Evolutionary conservation across 2,797 vertebrate genomes (phyloP).

Genomic region (Onychomys torridus): DNA sequence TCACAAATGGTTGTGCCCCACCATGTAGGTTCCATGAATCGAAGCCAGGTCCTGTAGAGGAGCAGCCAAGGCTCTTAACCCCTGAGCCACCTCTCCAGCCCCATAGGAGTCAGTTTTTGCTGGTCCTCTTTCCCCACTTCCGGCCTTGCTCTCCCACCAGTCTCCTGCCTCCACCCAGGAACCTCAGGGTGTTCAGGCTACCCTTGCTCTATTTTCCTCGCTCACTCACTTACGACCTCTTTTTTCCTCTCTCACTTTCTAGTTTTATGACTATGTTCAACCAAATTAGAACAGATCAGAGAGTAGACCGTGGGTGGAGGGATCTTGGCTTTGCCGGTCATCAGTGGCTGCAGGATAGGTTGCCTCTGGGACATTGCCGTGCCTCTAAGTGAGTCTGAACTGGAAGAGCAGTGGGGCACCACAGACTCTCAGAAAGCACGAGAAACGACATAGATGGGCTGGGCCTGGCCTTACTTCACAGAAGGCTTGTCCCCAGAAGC

Average conservation of each 20-base stretch:
- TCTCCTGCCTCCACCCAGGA: not conserved
- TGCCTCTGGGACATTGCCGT: conserved; percentile 93
- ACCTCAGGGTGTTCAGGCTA: no score
- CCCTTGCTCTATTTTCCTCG: not conserved
- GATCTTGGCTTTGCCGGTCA: conserved; percentile 93
- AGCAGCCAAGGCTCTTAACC: not conserved
- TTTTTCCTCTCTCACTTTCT: not conserved
- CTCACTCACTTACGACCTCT: not conserved
- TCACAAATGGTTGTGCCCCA: not conserved
- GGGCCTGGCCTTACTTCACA: conserved; percentile 92
- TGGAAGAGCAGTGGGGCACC: conserved; percentile 92
- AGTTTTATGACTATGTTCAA: not conserved
- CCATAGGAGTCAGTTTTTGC: not conserved
- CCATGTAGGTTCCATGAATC: not conserved
- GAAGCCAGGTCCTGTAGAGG: not conserved
- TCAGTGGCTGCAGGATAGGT: conserved; percentile 93
- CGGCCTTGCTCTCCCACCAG: no score
- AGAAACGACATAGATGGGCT: conserved; percentile 94
- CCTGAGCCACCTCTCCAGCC: not conserved
- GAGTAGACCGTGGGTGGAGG: conserved; percentile 88
- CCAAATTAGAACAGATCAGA: not conserved
- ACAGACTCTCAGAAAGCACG: conserved; percentile 94
- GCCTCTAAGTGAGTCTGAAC: conserved; percentile 90
- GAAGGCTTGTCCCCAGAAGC: conserved; percentile 89
- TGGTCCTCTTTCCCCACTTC: not conserved